These are phyloP conservation scores for Sminthurinus signatus DNA, from an alignment of 1,140 invertebrate genomes.

Conservation along the genomic window DNA sequence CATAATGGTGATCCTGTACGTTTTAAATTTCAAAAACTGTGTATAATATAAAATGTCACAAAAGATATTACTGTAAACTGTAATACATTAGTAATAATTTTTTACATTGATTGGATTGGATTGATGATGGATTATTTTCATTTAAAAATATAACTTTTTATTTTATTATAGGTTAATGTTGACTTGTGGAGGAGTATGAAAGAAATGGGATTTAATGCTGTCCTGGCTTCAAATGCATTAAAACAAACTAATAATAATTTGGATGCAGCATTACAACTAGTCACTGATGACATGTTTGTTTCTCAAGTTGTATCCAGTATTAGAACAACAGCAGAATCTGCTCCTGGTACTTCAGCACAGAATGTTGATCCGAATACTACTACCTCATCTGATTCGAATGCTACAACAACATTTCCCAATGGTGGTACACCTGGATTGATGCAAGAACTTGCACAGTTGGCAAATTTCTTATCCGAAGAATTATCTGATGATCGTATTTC, in stretches of 20 bases:
- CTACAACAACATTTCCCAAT: not conserved
- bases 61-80: too few species aligned
- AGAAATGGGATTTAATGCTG: slow-evolving; percentile 59
- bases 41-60: too few species aligned
- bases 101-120: slow-evolving; percentile 21
- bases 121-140: slow-evolving; percentile 8
- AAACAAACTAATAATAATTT: slow-evolving; percentile 60
- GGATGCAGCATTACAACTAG: slow-evolving; percentile 56
- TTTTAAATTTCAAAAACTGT: too few species aligned
- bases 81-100: too few species aligned
- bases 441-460: slow-evolving; percentile 1
- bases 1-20: slow-evolving; percentile 46
- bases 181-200: slow-evolving; percentile 53
- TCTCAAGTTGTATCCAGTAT: slow-evolving; percentile 47
- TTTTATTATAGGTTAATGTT: slow-evolving; percentile 49
- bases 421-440: too few species aligned
- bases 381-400: not conserved
- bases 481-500: slow-evolving; percentile 7
- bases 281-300: slow-evolving; percentile 50
- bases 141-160: not conserved
- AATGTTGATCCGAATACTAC: not conserved
- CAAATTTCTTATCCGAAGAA: not conserved
- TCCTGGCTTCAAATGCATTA: slow-evolving; percentile 54
- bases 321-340: slow-evolving; percentile 19
- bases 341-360: not conserved